A percentile compares a stretch with the other conserved stretches of the same genome.
Conservation (phyloP, 2,888 invertebrate genomes). For the Tetragonisca angustula region DNA sequence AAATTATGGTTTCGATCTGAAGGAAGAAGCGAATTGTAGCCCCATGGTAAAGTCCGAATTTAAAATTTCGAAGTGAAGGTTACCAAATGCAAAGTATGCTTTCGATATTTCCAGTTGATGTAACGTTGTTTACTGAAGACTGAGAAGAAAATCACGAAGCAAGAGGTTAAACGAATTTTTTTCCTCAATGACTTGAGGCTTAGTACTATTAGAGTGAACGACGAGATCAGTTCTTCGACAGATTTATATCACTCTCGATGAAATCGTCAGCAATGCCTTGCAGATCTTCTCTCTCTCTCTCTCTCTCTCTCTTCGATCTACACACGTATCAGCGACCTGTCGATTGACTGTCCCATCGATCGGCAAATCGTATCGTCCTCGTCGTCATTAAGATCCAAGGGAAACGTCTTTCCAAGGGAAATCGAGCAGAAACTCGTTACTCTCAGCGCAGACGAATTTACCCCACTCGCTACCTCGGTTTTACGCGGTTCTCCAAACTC, state of each 20-base stretch:
- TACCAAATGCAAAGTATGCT: no score
- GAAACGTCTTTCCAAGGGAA: neutral
- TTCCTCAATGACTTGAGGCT: no score
- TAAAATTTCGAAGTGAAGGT: no score
- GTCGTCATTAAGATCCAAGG: neutral
- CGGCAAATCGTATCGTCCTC: neutral
- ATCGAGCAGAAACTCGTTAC: slow-evolving; percentile 8
- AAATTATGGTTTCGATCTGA: no score
- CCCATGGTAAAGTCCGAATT: no score
- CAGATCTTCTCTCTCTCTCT: neutral
- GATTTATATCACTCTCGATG: neutral
- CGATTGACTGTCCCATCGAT: neutral
- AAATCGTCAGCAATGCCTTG: neutral
- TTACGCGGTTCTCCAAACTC: neutral
- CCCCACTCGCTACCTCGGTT: slow-evolving; percentile 18
- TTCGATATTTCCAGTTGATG: no score
- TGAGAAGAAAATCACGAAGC: no score
- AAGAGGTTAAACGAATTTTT: no score
- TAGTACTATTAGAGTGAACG: no score
- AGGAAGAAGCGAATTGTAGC: no score
- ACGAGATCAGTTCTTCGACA: neutral
- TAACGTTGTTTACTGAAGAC: no score
- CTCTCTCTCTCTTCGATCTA: neutral
- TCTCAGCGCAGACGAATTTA: slow-evolving; percentile 1
- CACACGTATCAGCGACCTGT: neutral